Conservation (phyloP, 2,113 vertebrate genomes). For the Stigmatopora nigra region DNA sequence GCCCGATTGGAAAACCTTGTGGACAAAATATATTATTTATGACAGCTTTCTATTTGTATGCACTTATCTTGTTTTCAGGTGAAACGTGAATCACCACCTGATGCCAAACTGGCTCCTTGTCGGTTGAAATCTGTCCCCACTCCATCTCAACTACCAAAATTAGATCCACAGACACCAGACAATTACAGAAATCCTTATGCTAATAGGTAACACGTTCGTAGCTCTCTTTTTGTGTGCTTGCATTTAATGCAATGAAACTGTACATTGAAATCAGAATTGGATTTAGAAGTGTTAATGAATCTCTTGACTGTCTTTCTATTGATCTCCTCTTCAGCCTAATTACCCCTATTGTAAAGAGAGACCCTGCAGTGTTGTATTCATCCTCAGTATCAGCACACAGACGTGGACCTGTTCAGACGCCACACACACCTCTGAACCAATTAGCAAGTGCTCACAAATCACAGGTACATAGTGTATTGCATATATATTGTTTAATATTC, state of each 20-base stretch:
- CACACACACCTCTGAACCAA: conserved; percentile 56
- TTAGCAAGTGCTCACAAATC: conserved; percentile 38
- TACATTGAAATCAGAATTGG: not conserved
- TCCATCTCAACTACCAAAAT: conserved; percentile 48
- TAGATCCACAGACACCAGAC: conserved; percentile 72
- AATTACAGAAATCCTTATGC: conserved; percentile 56
- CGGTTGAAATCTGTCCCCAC: conserved; percentile 58
- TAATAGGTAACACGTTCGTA: conserved; percentile 63
- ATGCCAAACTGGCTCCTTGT: conserved; percentile 52
- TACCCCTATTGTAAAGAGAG: conserved; percentile 78
- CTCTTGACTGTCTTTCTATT: not conserved
- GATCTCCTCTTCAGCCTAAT: conserved; percentile 68
- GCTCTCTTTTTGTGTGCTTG: not conserved
- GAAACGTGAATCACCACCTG: conserved; percentile 56
- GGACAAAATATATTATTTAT: not conserved
- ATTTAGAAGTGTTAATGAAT: not conserved
- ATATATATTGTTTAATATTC: not conserved
- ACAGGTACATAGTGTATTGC: conserved; percentile 43
- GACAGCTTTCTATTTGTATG: not conserved
- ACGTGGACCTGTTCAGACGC: conserved; percentile 45
- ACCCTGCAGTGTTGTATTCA: conserved; percentile 51
- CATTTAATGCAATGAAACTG: not conserved
- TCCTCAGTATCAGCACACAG: conserved; percentile 72
- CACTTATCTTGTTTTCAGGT: conserved; percentile 44
- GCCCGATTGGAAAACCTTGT: too few relatives aligned